Evolutionary conservation across 2,888 invertebrate species (phyloP), one percentile per base, ranked within the genome.

Genomic region (Gandaritis pyraliata): DNA sequence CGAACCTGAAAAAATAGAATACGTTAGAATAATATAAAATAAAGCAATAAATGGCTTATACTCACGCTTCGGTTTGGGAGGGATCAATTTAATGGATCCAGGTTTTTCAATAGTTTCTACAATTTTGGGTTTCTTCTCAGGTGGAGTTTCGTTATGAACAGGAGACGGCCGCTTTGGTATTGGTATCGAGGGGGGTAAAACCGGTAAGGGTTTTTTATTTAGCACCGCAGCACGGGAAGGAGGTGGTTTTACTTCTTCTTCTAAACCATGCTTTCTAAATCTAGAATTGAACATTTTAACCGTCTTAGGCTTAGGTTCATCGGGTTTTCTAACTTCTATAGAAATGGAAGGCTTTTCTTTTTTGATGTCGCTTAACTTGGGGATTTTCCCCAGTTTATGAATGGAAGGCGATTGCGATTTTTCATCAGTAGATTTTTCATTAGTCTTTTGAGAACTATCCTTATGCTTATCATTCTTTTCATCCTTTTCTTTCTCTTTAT

Each of bases 31-130:
- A 57, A 68, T 61, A 66, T 66, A 61, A 41, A 73, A 64, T 53
- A 67, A 33, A 16, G 61, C 58, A 72, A 60, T 58, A 68, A 69
- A 68, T 66, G 68, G 72, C 75, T 55, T 69, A 93, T 94, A 96
- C 97, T 96, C 96, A 98, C 98, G 96, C 94, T 97, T 97, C 71
- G 96, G 96, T 93, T 97, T 97, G 70, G 97, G 94, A 74, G 97
- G 95, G 77, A 97, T 97, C 71, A 97, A 90, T 93, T 98, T 98
- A 73, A 97, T 96, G 71, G 95, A 94, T 71, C 96, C 97, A 38
- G 96, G 96, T 83, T 96, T 95, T 78, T 96, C 96, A 41, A 94
- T 88, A 63, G 86, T 85, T 63, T 93, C 92, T 66, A 89, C 77
- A 54, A 95, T 93, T 88, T 96, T 96, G 11, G 94, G 85, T 82